Percentiles rank a stretch among this genome's conserved stretches.
Conservation (phyloP, 2,888 invertebrate genomes). For the Andrena haemorrhoa region DNA sequence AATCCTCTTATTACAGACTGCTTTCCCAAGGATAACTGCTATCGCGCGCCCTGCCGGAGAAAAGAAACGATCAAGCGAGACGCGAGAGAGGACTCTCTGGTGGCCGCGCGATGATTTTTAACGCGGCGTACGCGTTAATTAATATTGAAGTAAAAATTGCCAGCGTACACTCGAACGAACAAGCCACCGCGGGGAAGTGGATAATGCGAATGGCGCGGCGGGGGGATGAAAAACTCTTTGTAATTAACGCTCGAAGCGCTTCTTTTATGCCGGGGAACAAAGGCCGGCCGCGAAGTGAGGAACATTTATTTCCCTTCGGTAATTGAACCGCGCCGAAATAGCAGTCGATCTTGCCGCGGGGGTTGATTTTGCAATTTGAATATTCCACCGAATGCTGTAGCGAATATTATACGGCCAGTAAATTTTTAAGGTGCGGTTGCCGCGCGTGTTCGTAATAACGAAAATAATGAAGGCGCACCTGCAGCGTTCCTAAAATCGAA, state of each 20-base stretch:
- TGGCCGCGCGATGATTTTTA: not conserved
- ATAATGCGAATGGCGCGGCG: constrained; percentile 72
- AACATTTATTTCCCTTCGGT: constrained; percentile 70
- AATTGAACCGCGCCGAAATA: constrained; percentile 72
- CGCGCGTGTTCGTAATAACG: constrained; percentile 67
- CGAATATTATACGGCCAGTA: constrained; percentile 68
- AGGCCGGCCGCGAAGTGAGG: constrained; percentile 44
- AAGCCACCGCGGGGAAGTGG: constrained; percentile 63
- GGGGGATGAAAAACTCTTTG: constrained; percentile 76
- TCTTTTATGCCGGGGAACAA: constrained; percentile 52
- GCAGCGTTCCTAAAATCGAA: constrained; percentile 64
- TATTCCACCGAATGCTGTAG: constrained; percentile 67
- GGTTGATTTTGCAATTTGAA: constrained; percentile 75
- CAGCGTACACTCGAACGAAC: constrained; percentile 70
- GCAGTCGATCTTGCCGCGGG: constrained; percentile 74
- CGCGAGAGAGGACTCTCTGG: constrained; percentile 23
- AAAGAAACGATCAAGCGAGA: not conserved
- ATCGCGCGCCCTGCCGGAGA: not conserved
- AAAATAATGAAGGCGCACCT: constrained; percentile 72
- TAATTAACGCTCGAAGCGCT: constrained; percentile 75
- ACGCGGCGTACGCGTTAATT: constrained; percentile 73
- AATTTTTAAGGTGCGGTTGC: constrained; percentile 70
- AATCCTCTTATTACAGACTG: constrained; percentile 7
- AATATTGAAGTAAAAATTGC: constrained; percentile 76
- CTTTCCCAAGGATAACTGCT: not conserved